These are phyloP conservation scores for Capricornis sumatraensis DNA, from an alignment of 2,113 vertebrate species.

Conservation along the genomic window DNA sequence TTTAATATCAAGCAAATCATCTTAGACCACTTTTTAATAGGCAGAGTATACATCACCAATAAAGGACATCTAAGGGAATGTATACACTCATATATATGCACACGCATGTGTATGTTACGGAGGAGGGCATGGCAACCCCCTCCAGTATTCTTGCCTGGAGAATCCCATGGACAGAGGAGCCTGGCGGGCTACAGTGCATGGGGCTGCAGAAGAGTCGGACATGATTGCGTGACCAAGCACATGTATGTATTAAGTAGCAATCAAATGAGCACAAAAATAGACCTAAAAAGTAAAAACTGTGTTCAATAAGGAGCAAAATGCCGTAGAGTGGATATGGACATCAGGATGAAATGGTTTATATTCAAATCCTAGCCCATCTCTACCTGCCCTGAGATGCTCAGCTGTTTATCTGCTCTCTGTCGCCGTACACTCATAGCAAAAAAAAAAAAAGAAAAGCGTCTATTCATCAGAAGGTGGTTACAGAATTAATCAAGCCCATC, in stretches of 20 bases:
- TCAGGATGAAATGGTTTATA: neutral
- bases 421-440: neutral
- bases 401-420: neutral
- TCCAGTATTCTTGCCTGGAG: neutral
- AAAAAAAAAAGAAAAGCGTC: neutral
- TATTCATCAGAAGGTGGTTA: neutral
- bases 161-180: neutral
- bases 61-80: neutral
- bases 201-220: neutral
- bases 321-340: neutral
- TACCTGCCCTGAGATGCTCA: neutral
- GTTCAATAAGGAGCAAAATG: neutral
- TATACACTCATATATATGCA: no score
- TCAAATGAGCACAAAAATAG: neutral
- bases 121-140: neutral
- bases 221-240: neutral
- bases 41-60: neutral
- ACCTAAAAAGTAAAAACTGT: neutral
- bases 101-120: neutral
- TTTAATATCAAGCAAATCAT: neutral
- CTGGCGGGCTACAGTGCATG: neutral
- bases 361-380: neutral
- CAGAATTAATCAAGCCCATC: neutral
- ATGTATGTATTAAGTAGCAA: neutral
- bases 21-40: neutral